Evolutionary conservation across 2,113 vertebrate genomes (phyloP), one percentile per base, ranked within the genome.

Genomic region (Microtus montanus): DNA sequence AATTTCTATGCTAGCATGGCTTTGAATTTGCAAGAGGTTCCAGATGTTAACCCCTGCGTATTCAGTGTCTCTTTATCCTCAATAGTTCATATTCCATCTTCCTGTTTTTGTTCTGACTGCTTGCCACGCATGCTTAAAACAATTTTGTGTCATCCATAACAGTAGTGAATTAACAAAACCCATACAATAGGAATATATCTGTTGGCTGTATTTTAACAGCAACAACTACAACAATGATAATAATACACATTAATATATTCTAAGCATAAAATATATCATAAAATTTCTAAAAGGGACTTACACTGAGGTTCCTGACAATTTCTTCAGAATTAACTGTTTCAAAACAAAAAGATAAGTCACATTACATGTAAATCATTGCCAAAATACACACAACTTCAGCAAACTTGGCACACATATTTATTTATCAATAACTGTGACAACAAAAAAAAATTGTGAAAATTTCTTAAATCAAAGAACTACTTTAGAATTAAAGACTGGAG

Each of bases 281-380:
- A 88, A 28, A n/a, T 85, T 91, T 86, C n/a, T 70, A 47, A 93
- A 87, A 41, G 15, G 92, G 35, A 94, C 99, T 99, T 98, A 99
- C 99, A 96, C 99, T 99, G 98, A 99, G 98, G 92, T 99, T 99
- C 98, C 98, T 99, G 96, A 99, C 98, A 93, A 99, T 98, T 96
- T 98, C 99, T 97, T 99, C 98, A 89, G 99, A 99, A 98, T 99
- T 98, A 98, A 99, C 99, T 99, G 98, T 98, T 89, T 91, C 83
- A 96, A 96, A 95, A 95, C 86, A 96, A 90, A 93, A 95, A 95
- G 97, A 92, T 85, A 95, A 82, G 93, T 70, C 3, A 85, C 90
- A 94, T 95, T 86, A 96, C 15, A 93, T 77, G 35, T 28, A 80
- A 64, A 0, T 2, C 96, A 92, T 22, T 41, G 47, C 0, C 9